Evolutionary conservation across 2,888 invertebrate species (phyloP).

Genomic region (Ashinkailepas kermadecensis): DNA sequence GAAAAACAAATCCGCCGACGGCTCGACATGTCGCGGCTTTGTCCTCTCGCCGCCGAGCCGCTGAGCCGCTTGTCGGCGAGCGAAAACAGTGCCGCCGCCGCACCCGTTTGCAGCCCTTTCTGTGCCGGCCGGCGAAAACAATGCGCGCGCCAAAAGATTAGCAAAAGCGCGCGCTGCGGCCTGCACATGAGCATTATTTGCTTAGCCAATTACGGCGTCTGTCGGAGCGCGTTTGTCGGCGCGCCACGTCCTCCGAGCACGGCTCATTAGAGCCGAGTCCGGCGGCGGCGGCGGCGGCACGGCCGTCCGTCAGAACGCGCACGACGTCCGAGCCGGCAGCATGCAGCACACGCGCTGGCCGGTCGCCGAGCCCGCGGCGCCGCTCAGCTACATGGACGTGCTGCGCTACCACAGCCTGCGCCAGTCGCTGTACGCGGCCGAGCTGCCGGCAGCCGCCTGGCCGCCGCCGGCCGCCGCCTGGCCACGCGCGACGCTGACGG

Average conservation of each 20-base stretch:
- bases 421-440: neutral
- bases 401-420: neutral
- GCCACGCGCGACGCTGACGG: neutral
- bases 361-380: neutral
- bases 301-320: neutral
- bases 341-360: neutral
- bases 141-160: neutral
- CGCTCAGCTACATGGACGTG: neutral
- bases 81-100: neutral
- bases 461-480: neutral
- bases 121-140: neutral
- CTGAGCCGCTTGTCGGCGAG: slow-evolving; percentile 19
- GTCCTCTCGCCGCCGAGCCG: neutral
- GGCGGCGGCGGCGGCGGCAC: neutral
- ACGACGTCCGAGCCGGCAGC: neutral
- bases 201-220: slow-evolving; percentile 8
- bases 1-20: slow-evolving; percentile 5
- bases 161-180: neutral
- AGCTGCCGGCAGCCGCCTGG: neutral
- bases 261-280: neutral
- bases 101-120: neutral
- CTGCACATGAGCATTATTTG: slow-evolving; percentile 1
- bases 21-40: neutral
- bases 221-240: neutral
- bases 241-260: neutral